These are phyloP conservation scores for Atta texana DNA, from an alignment of 1,140 invertebrate species.

Conservation along the genomic window DNA sequence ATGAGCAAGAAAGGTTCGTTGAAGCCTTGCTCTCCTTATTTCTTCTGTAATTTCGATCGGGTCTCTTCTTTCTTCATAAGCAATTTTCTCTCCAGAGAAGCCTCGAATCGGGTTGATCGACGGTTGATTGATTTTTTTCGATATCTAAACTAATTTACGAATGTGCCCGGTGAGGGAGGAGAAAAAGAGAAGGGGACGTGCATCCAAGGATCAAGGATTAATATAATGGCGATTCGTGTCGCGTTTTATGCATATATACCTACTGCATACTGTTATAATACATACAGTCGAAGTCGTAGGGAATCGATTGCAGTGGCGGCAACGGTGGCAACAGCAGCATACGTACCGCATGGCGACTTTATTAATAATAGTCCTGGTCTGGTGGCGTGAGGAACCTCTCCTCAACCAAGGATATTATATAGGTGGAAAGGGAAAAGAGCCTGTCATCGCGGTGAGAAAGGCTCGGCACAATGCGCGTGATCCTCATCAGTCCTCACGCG, in stretches of 20 bases:
- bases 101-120: neutral
- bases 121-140: neutral
- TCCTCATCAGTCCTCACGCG: conserved; percentile 41
- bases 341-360: conserved; percentile 70
- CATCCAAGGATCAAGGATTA: neutral
- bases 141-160: neutral
- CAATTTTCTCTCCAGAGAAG: neutral
- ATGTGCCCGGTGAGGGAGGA: neutral
- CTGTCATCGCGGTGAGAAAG: conserved; percentile 55
- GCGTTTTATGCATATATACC: neutral
- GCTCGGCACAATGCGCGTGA: neutral
- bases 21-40: neutral
- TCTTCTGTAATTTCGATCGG: neutral
- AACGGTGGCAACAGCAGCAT: conserved; percentile 16
- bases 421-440: conserved; percentile 56
- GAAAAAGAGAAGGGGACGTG: too few relatives aligned
- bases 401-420: conserved; percentile 64
- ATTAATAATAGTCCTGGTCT: conserved; percentile 73
- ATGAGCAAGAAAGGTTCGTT: neutral
- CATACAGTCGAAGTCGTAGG: conserved; percentile 17
- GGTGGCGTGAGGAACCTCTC: conserved; percentile 44
- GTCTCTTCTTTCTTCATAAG: neutral
- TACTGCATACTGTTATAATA: too few relatives aligned
- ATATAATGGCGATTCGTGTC: neutral
- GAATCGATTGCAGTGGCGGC: conserved; percentile 65